A percentile compares a stretch with the other conserved stretches of the same genome.
phyloP scores from a whole-genome alignment of 2,113 vertebrate species.

The Alces alces region DNA sequence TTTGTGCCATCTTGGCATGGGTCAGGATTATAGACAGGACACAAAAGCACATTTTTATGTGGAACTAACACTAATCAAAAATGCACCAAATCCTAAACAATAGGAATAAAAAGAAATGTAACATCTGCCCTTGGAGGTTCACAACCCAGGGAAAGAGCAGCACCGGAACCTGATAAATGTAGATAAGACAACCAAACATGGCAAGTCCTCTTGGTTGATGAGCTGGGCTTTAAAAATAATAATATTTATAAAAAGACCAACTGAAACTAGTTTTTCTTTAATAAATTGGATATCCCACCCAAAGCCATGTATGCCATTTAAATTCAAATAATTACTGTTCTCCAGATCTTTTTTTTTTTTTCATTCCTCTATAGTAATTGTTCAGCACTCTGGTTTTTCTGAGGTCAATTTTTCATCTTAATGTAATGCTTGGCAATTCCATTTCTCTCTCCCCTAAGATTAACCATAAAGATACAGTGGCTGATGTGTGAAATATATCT shows the following conservation, averaged over 20 bases:
- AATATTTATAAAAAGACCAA: background rate
- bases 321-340: background rate
- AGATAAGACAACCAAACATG: background rate
- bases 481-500: background rate
- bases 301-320: background rate
- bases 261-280: background rate
- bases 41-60: background rate
- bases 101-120: background rate
- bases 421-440: background rate
- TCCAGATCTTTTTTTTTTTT: background rate
- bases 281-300: background rate
- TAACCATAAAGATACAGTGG: background rate
- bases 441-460: conserved; percentile 25
- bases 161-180: background rate
- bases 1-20: background rate
- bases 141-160: background rate
- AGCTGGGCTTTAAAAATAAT: background rate
- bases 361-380: background rate
- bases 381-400: background rate
- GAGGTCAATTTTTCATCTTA: background rate
- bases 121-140: background rate
- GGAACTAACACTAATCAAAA: background rate
- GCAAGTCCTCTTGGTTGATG: background rate
- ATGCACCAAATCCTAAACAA: background rate
- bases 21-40: background rate